These are phyloP conservation scores for Enteromius unitaeniatus DNA, from an alignment of 2,797 vertebrate genomes.

Conservation along the genomic window DNA sequence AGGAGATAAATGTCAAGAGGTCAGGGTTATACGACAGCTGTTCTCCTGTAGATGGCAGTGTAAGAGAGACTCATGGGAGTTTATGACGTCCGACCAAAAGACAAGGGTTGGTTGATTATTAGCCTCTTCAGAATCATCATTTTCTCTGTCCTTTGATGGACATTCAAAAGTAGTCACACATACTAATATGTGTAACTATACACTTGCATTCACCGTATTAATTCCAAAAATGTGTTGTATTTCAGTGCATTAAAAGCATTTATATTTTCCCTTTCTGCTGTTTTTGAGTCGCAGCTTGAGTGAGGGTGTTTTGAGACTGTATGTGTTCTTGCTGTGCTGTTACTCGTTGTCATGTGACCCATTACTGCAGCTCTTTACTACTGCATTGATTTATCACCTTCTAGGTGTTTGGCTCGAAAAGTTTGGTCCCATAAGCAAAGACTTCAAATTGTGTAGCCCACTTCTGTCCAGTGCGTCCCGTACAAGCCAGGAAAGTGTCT, in stretches of 20 bases:
- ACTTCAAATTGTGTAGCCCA: not conserved
- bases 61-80: no score
- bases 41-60: conserved; percentile 1
- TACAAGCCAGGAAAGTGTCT: not conserved
- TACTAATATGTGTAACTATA: not conserved
- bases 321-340: not conserved
- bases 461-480: not conserved
- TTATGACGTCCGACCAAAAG: not conserved
- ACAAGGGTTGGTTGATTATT: not conserved
- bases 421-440: not conserved
- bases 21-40: not conserved
- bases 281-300: not conserved
- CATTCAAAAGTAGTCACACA: not conserved
- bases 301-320: not conserved
- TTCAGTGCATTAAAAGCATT: not conserved
- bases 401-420: not conserved
- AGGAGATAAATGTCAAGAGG: not conserved
- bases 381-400: not conserved
- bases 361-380: not conserved
- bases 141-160: not conserved
- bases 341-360: not conserved
- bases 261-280: not conserved
- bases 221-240: not conserved
- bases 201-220: not conserved
- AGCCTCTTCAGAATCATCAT: not conserved